Base-by-base conservation (phyloP, 2,888 invertebrate genomes). In the Eubasilissa splendida region DNA sequence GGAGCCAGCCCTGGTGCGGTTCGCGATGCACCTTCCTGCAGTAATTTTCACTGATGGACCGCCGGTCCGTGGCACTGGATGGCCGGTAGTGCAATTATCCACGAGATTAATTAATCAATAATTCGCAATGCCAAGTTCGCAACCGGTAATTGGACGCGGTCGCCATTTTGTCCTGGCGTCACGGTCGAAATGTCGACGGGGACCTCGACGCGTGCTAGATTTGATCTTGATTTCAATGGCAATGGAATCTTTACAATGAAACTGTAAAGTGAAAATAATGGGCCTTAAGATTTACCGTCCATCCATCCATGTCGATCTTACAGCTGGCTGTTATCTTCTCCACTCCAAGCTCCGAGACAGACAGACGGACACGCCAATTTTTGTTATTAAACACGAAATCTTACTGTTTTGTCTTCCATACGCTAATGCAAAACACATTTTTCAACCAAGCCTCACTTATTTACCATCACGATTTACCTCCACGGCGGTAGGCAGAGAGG, bases 111-210 rank as follows among this genome's bases (percentile, higher is more conserved):
- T 70, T 70, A 70, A 70, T 11, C 70, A 70, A 70, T 70, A 70
- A 70, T 9, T 22, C 31, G 54, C 70, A 70, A 53, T 70, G 70
- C 70, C 70, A 70, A 70, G 70, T 70, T 70, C 70, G 70, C 54
- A 11, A 33, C 33, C 63, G 63, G 63, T 63, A 63, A 63, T 63
- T 63, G 33, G 42, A 33, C 42, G 63, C 63, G 42, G 63, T 11
- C 33, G 63, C 12, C 33, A 10, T 33, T 63, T 31, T 33, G 33
- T 33, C 11, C n/a, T 12, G 42, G n/a, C 63, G 5, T 4, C 11
- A 33, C 33, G 63, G 33, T 31, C 63, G 63, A 63, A 63, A 63
- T 63, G 33, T 31, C 42, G 2, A 63, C 63, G 42, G 42, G 42
- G 42, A 42, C 1, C 42, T 42, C 4, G 42, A 42, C 42, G 4